Conservation (phyloP, 2,113 vertebrate genomes). For the Vombatus ursinus region DNA sequence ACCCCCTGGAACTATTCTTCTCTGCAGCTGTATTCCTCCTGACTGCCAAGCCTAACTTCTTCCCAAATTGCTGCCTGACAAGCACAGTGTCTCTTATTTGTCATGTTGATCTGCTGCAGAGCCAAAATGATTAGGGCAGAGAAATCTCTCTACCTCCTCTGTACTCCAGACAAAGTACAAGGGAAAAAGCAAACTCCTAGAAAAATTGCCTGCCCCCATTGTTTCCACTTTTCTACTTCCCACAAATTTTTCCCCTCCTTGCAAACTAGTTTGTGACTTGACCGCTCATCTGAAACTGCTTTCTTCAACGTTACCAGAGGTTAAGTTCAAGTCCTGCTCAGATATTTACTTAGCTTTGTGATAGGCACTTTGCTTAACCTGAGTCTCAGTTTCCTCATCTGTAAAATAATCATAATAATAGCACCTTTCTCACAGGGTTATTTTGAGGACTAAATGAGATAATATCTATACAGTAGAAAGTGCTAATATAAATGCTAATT, state of each 20-base stretch:
- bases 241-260: background rate
- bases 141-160: background rate
- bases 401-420: background rate
- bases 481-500: no score
- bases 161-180: background rate
- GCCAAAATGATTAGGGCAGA: background rate
- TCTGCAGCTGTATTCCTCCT: background rate
- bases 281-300: background rate
- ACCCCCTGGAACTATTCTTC: background rate
- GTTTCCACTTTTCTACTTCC: background rate
- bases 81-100: background rate
- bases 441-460: background rate
- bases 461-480: no score
- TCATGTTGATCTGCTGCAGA: background rate
- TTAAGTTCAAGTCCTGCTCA: background rate
- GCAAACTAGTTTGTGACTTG: background rate
- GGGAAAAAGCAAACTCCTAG: background rate
- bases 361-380: background rate
- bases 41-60: background rate
- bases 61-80: background rate
- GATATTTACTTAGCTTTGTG: background rate
- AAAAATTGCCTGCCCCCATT: background rate
- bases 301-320: background rate
- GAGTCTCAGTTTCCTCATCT: background rate
- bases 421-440: background rate